phyloP scores from a whole-genome alignment of 2,797 vertebrate genomes.

The Acanthurus leucopareius region DNA sequence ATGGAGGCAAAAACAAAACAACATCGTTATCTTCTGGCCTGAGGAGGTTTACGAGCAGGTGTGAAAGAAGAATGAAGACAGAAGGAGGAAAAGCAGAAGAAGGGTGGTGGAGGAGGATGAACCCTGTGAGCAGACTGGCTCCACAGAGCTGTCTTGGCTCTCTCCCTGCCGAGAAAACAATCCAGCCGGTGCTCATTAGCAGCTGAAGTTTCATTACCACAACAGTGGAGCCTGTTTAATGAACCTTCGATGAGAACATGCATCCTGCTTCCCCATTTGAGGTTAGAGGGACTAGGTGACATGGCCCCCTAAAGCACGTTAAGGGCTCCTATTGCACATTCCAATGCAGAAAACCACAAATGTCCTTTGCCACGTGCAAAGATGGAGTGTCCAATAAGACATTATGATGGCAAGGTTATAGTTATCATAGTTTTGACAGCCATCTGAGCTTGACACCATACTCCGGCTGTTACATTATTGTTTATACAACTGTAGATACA shows the following conservation, averaged over 20 bases:
- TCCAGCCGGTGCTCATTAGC: slow-evolving; percentile 84
- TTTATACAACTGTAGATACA: slow-evolving; percentile 23
- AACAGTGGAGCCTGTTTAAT: slow-evolving; percentile 80
- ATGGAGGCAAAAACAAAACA: slow-evolving; percentile 74
- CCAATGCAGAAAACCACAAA: slow-evolving; percentile 48
- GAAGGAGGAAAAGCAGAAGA: slow-evolving; percentile 48
- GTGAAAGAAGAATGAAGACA: slow-evolving; percentile 72
- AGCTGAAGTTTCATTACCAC: slow-evolving; percentile 82
- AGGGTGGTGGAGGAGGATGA: slow-evolving; percentile 31
- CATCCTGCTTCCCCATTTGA: slow-evolving; percentile 73
- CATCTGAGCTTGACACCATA: slow-evolving; percentile 34
- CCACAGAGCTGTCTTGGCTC: slow-evolving; percentile 60
- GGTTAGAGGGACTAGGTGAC: slow-evolving; percentile 70
- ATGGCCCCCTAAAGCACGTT: slow-evolving; percentile 57
- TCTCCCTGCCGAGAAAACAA: slow-evolving; percentile 74
- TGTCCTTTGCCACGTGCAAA: slow-evolving; percentile 36
- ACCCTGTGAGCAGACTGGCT: slow-evolving; percentile 58
- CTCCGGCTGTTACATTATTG: slow-evolving; percentile 33
- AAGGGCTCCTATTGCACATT: slow-evolving; percentile 62
- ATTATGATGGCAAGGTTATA: slow-evolving; percentile 9
- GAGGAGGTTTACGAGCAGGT: slow-evolving; percentile 81
- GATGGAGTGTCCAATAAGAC: slow-evolving; percentile 48
- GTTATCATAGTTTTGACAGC: slow-evolving; percentile 43
- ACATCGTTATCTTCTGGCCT: slow-evolving; percentile 77
- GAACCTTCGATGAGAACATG: slow-evolving; percentile 81